Base-by-base conservation (phyloP, 2,113 vertebrate species). In the Nyctereutes procyonoides region DNA sequence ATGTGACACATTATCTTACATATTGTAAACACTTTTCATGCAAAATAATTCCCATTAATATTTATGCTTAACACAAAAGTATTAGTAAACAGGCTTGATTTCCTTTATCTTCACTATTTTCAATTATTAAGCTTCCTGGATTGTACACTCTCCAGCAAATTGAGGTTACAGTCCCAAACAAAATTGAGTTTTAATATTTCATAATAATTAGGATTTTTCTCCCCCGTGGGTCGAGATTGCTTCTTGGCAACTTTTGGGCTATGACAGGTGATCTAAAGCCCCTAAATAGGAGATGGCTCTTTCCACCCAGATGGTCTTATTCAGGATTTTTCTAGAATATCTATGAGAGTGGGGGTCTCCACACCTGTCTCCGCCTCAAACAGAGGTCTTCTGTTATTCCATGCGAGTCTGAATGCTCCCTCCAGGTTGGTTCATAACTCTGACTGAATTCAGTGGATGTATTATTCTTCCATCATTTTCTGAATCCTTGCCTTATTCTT, bases 401-500 rank as follows among this genome's bases (percentile, higher is more conserved):
- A 24, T 1, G 15, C 11, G 67, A 55, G 76, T 22, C 6, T 35
- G 67, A 53, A 35, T 12, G 9, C 7, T 62, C 28, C 11, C 3
- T 4, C 28, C 30, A 32, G 8, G 12, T 26, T 28, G 38, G 26
- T 38, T 62, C 76, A 10, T 32, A 43, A 15, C 10, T 17, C 10
- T 5, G 0, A 14, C 0, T 24, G 28, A 48, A 55, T 12, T 24
- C 53, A 43, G 2, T 0, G 2, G 13, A 24, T 71, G 28, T 12
- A 1, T 22, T 62, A 62, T 14, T 4, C 7, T 8, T n/a, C 48
- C 22, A 14, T 0, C 24, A n/a, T 53, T 20, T 13, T 11, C 86
- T 22, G 65, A 87, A 20, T 8, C 26, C 69, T 17, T 20, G 10
- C 79, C 3, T 0, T 0, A 0, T 6, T n/a, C 43, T 32, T 30